phyloP scores from a whole-genome alignment of 2,888 invertebrate genomes.

The Colletes collaris region DNA sequence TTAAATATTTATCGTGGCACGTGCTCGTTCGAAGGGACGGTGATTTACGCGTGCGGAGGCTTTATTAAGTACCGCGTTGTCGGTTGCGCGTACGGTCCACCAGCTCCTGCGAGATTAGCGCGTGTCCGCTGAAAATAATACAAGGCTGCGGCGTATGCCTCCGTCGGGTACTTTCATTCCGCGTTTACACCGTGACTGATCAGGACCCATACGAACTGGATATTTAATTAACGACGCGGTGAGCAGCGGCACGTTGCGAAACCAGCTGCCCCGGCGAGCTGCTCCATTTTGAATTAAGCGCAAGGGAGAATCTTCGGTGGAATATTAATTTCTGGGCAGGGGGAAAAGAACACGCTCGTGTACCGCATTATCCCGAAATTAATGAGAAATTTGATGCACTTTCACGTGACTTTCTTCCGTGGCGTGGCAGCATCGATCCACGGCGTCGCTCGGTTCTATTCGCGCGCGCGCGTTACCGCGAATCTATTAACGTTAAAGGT shows the following conservation, averaged over 20 bases:
- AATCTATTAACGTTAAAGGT: conserved; percentile 26
- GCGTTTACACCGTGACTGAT: conserved; percentile 61
- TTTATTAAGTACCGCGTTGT: conserved; percentile 35
- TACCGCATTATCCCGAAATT: conserved; percentile 31
- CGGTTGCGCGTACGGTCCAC: conserved; percentile 2
- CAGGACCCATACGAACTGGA: conserved; percentile 70
- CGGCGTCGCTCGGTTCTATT: not conserved
- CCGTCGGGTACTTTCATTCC: conserved; percentile 46
- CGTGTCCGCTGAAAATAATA: conserved; percentile 29
- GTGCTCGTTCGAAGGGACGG: conserved; percentile 37
- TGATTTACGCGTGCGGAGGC: conserved; percentile 37
- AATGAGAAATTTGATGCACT: conserved; percentile 35
- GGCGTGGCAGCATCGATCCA: conserved; percentile 19
- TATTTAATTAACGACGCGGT: conserved; percentile 73
- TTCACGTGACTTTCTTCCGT: conserved; percentile 36
- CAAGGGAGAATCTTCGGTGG: conserved; percentile 28
- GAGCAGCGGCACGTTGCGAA: conserved; percentile 69
- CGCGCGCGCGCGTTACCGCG: not conserved
- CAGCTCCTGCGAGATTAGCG: conserved; percentile 17
- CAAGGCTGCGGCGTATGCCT: conserved; percentile 16
- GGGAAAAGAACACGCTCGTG: not conserved
- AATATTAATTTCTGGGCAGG: not conserved
- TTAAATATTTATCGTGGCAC: conserved; percentile 34
- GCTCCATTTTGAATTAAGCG: conserved; percentile 46
- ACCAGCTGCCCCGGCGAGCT: conserved; percentile 45